Evolutionary conservation across 2,888 invertebrate species (phyloP), one percentile per base, ranked within the genome.

Genomic region (Furcula furcula): DNA sequence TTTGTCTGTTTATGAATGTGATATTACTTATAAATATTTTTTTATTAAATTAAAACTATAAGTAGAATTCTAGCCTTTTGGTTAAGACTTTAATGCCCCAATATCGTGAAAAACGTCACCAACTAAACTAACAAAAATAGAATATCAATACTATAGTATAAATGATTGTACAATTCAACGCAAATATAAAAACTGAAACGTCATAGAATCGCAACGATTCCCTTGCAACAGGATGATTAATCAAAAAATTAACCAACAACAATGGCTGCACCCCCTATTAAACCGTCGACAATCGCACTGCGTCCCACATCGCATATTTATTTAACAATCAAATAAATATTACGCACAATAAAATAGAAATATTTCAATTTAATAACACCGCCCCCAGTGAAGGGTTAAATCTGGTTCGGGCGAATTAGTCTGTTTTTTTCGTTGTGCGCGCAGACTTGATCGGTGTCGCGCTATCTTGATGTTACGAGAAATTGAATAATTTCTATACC

Each of bases 251-350:
- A 86, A 86, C 85, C 81, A 74, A 76, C 80, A 60, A 87, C 87
- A 88, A 87, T 81, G 55, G 67, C 49, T 49, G 52, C 74, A 72
- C 80, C 85, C 82, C 76, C 81, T 73, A 80, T 85, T 83, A 76
- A 75, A 69, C 71, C 65, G 67, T 60, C 52, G 62, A 85, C 85
- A 87, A 87, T 81, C 76, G 66, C 68, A 68, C 72, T 72, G 76
- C 81, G 76, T 80, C 86, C 86, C 87, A 86, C 86, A 85, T 79
- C 67, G 69, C 72, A 69, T 85, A 81, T 86, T 87, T 86, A 87
- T 87, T 86, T 81, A 78, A 86, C 87, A 87, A 88, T 88, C 87
- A 86, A 86, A 88, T 87, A 87, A 88, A 87, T 88, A 88, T 88
- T 85, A 87, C 81, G 76, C 65, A 83, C 76, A 81, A 85, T 88